Conservation (phyloP, 2,888 invertebrate genomes). For the Orchesella flavescens region DNA sequence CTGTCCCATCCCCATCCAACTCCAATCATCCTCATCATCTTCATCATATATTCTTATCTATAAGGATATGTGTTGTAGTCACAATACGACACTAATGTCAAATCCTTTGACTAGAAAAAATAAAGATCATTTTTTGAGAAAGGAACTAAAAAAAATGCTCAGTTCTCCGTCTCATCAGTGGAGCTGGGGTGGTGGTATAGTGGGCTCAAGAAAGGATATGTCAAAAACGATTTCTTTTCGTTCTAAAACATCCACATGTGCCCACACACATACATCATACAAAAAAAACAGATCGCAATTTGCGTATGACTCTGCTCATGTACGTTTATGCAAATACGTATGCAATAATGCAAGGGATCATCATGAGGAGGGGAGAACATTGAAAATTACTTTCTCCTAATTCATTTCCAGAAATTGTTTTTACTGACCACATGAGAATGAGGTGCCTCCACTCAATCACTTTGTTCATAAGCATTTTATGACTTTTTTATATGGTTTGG, state of each 20-base stretch:
- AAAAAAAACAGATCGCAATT: not conserved
- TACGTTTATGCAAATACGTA: not conserved
- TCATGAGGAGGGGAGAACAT: no score
- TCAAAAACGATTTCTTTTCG: not conserved
- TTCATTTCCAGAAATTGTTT: no score
- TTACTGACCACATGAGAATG: not conserved
- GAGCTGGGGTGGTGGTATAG: not conserved
- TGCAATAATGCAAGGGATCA: not conserved
- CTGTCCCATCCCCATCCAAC: no score
- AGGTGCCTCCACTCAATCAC: not conserved
- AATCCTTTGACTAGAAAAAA: no score
- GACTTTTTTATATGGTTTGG: no score
- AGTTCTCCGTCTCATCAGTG: not conserved
- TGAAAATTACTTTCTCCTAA: no score
- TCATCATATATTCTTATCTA: no score
- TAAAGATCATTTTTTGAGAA: no score
- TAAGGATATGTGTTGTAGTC: no score
- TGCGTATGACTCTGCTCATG: not conserved
- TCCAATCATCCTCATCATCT: no score
- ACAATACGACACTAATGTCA: no score
- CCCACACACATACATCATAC: not conserved
- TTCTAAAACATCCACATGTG: not conserved
- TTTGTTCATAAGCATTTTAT: not conserved
- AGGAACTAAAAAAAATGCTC: no score
- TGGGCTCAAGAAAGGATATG: conserved; percentile 4